These are phyloP conservation scores for Casuarius casuarius DNA, from an alignment of 2,113 vertebrate species.

Conservation along the genomic window DNA sequence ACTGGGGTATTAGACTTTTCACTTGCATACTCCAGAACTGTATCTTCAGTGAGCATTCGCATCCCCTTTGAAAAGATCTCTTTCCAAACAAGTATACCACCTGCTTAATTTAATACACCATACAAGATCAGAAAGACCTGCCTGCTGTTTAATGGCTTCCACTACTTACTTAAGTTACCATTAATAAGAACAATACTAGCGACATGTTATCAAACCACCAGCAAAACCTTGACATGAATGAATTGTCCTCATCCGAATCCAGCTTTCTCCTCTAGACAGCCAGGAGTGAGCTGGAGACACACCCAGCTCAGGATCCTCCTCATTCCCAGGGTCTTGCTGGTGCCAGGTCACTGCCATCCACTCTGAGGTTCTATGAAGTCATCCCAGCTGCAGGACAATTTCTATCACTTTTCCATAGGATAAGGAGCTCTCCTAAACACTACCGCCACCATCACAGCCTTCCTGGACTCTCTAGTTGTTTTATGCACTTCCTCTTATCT, in stretches of 20 bases:
- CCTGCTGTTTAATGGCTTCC: background rate
- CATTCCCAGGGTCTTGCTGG: rapidly evolving
- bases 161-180: background rate
- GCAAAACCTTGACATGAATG: background rate
- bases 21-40: background rate
- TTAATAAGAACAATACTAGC: background rate
- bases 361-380: background rate
- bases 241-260: background rate
- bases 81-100: background rate
- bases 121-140: background rate
- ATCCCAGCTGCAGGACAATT: background rate
- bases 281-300: background rate
- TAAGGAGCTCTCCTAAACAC: background rate
- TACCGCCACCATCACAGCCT: background rate
- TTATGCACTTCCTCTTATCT: background rate
- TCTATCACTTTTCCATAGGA: background rate
- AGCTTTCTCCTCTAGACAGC: background rate
- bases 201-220: background rate
- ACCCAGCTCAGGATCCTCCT: rapidly evolving
- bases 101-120: background rate
- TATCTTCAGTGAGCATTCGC: background rate
- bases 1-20: background rate
- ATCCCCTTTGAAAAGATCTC: background rate
- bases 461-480: background rate
- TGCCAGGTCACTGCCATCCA: background rate